Evolutionary conservation across 2,888 invertebrate genomes (phyloP).

Genomic region (Punctoribates punctum): DNA sequence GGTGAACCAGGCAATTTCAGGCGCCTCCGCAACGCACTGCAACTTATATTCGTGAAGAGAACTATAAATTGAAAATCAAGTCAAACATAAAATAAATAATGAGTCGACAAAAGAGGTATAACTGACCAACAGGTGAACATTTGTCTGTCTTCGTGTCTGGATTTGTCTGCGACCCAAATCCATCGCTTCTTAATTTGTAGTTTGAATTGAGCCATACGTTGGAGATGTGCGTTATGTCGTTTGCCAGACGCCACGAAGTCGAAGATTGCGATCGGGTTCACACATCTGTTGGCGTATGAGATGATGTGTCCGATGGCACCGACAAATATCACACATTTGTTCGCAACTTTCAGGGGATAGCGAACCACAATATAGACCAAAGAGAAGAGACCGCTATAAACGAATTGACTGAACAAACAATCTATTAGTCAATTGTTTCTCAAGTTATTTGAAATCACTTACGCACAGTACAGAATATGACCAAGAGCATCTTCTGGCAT

Average conservation of each 20-base stretch:
- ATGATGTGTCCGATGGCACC: background rate
- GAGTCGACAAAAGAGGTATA: background rate
- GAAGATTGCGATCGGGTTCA: background rate
- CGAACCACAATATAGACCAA: background rate
- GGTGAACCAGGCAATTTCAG: background rate
- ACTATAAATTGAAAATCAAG: background rate
- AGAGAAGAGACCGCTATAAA: background rate
- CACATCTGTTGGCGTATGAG: background rate
- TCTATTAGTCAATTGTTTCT: background rate
- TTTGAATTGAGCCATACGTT: background rate
- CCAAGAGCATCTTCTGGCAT: background rate
- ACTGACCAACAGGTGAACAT: conserved; percentile 12
- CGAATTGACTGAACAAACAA: conserved; percentile 22
- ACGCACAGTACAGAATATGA: background rate
- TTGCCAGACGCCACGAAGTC: background rate
- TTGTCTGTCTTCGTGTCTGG: background rate
- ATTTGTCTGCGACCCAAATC: background rate
- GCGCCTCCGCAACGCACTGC: background rate
- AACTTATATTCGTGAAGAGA: conserved; percentile 4
- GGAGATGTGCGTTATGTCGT: background rate
- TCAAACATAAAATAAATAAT: background rate
- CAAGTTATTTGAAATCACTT: background rate
- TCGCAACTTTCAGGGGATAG: background rate
- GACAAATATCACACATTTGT: background rate
- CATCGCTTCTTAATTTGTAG: background rate